Conservation (phyloP, 1,140 invertebrate species). For the Eriocheir sinensis region DNA sequence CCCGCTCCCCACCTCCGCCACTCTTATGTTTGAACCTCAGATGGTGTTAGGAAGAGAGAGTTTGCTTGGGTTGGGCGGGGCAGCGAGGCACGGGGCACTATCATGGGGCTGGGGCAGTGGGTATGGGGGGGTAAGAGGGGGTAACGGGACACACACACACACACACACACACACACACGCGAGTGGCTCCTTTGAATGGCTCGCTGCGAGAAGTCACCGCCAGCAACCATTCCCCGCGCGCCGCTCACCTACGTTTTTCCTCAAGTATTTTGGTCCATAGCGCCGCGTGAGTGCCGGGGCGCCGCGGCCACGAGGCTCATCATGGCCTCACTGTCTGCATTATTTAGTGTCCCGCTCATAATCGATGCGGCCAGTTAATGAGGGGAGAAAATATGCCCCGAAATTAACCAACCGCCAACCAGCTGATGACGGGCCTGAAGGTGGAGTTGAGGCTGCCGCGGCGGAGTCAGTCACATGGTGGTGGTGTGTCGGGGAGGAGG, state of each 20-base stretch:
- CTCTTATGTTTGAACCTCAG: too few relatives aligned
- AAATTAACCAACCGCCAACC: neutral
- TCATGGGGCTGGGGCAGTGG: neutral
- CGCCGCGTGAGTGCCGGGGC: neutral
- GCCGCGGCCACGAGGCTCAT: neutral
- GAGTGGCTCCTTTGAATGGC: neutral
- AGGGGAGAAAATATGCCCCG: neutral
- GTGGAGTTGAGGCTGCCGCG: neutral
- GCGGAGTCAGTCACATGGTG: constrained; percentile 6
- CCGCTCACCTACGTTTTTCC: neutral
- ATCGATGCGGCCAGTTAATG: neutral
- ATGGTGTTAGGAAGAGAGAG: too few relatives aligned
- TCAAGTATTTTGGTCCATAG: neutral
- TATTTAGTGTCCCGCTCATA: neutral
- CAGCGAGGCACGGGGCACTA: neutral
- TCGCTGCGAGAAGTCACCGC: neutral
- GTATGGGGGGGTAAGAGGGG: neutral
- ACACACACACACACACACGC: too few relatives aligned
- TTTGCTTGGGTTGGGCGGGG: neutral
- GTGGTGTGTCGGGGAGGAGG: neutral
- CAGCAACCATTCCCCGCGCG: neutral
- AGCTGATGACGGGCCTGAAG: neutral
- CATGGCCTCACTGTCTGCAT: neutral
- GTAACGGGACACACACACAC: too few relatives aligned
- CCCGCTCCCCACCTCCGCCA: too few relatives aligned